phyloP scores from a whole-genome alignment of 2,113 vertebrate genomes.

The Plotosus lineatus region DNA sequence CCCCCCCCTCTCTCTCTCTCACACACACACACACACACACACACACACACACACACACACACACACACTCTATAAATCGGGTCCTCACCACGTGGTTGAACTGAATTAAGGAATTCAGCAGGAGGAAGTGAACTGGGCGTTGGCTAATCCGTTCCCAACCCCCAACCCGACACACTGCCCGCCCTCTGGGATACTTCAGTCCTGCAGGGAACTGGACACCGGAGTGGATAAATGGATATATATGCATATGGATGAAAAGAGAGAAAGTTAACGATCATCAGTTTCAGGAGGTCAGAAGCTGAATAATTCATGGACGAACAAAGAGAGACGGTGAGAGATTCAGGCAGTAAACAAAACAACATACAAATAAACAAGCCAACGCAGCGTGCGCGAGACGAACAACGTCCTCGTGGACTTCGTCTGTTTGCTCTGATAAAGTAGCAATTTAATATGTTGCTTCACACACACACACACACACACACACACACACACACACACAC shows the following conservation, averaged over 20 bases:
- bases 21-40: too few relatives aligned
- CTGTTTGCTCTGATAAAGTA: conserved; percentile 42
- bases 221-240: conserved; percentile 4
- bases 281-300: conserved; percentile 13
- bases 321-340: conserved; percentile 25
- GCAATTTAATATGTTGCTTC: not conserved
- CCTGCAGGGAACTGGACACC: conserved; percentile 4
- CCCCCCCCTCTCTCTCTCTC: too few relatives aligned
- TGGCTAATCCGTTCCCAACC: conserved; percentile 49
- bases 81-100: conserved; percentile 41
- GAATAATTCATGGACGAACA: conserved; percentile 51
- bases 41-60: too few relatives aligned
- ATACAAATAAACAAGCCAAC: conserved; percentile 45
- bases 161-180: conserved; percentile 41
- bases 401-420: conserved; percentile 25
- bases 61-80: too few relatives aligned
- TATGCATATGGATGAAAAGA: conserved; percentile 30
- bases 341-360: conserved; percentile 49
- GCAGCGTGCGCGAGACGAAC: not conserved
- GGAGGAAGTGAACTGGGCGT: conserved; percentile 30
- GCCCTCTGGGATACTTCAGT: conserved; percentile 26
- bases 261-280: conserved; percentile 40
- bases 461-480: too few relatives aligned
- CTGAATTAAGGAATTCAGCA: conserved; percentile 36
- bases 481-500: conserved; percentile 1